Evolutionary conservation across 2,113 vertebrate genomes (phyloP).

Genomic region (Pterocles burchelli): DNA sequence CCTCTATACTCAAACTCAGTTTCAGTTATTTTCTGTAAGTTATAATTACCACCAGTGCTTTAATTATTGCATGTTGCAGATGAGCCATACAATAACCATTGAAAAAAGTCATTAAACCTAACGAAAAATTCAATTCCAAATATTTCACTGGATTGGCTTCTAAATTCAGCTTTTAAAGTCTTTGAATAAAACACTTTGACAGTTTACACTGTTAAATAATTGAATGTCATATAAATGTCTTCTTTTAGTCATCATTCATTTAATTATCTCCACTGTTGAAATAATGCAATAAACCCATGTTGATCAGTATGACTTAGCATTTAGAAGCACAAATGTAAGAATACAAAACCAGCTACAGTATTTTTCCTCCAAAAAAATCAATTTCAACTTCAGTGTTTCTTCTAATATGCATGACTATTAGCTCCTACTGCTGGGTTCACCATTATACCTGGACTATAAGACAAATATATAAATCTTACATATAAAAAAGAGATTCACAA

Average conservation of each 20-base stretch:
- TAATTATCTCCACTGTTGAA: constrained; percentile 31
- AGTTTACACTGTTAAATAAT: constrained; percentile 38
- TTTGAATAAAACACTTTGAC: constrained; percentile 43
- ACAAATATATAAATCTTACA: not conserved
- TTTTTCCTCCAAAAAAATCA: not conserved
- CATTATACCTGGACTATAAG: not conserved
- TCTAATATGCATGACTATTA: not conserved
- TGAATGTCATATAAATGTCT: constrained; percentile 35
- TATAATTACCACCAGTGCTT: constrained; percentile 8
- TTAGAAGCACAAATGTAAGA: constrained; percentile 1
- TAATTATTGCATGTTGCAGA: constrained; percentile 45
- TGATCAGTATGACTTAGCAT: constrained; percentile 34
- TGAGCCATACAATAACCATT: constrained; percentile 8
- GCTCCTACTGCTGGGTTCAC: not conserved
- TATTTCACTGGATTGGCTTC: not conserved
- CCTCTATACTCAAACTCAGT: not conserved
- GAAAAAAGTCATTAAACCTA: constrained; percentile 27
- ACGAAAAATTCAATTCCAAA: constrained; percentile 37
- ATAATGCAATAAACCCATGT: constrained; percentile 20
- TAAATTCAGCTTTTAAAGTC: constrained; percentile 6
- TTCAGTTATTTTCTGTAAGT: not conserved
- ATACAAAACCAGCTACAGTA: not conserved
- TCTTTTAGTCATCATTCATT: constrained; percentile 48
- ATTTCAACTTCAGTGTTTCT: not conserved
- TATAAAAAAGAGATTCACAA: not conserved